These are phyloP conservation scores for Aptenodytes forsteri DNA, from an alignment of 2,113 vertebrate genomes.

Conservation along the genomic window DNA sequence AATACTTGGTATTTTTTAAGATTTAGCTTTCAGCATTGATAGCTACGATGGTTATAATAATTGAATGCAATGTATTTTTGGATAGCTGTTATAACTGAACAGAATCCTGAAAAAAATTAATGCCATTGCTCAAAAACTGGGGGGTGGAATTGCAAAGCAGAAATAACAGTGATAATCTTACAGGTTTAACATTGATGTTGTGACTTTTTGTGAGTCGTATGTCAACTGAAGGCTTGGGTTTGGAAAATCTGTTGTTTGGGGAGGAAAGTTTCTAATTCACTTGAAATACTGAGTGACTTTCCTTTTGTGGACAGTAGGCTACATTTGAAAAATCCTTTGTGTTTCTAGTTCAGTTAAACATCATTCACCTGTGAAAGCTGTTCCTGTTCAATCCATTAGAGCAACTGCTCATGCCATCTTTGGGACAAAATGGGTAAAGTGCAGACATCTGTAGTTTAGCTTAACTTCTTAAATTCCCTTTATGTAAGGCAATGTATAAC, in stretches of 20 bases:
- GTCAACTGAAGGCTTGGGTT: neutral
- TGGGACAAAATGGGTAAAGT: neutral
- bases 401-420: neutral
- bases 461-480: neutral
- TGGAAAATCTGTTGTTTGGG: neutral
- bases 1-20: neutral
- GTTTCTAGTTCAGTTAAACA: neutral
- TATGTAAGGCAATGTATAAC: neutral
- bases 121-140: neutral
- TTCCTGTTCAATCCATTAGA: neutral
- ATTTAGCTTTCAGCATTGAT: neutral
- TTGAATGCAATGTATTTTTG: neutral
- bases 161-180: neutral
- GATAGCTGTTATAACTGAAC: neutral
- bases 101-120: neutral
- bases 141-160: neutral
- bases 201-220: neutral
- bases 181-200: fast-evolving
- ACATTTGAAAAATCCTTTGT: neutral
- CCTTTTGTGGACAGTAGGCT: neutral
- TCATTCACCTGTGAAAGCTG: neutral
- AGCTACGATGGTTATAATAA: neutral
- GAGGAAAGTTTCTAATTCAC: neutral
- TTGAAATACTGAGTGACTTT: neutral
- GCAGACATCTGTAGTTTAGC: neutral